These are phyloP conservation scores for Melieria crassipennis DNA, from an alignment of 2,888 invertebrate species.

Conservation along the genomic window DNA sequence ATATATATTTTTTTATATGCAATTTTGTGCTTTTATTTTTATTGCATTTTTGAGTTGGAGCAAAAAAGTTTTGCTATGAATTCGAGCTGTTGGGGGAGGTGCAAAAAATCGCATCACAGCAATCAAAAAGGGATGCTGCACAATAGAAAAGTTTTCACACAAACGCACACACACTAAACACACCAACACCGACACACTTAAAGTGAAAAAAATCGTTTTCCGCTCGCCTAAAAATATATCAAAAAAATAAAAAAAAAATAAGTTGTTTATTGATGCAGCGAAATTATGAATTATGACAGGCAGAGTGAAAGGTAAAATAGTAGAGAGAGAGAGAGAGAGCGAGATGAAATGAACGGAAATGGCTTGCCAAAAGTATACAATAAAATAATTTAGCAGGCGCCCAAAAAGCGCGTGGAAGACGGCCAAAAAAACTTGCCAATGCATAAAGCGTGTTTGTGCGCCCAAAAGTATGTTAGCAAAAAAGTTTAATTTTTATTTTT, in stretches of 20 bases:
- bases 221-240: too few relatives aligned
- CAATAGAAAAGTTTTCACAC: slow-evolving; percentile 31
- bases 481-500: neutral
- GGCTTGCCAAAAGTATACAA: too few relatives aligned
- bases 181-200: neutral
- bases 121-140: slow-evolving; percentile 36
- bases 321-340: neutral
- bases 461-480: neutral
- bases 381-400: too few relatives aligned
- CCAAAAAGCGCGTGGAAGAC: too few relatives aligned
- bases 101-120: slow-evolving; percentile 26
- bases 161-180: slow-evolving; percentile 1
- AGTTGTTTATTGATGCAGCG: neutral
- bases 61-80: slow-evolving; percentile 35
- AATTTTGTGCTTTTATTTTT: neutral
- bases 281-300: neutral
- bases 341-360: too few relatives aligned
- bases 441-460: too few relatives aligned
- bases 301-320: neutral
- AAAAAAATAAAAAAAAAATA: neutral
- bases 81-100: slow-evolving; percentile 18
- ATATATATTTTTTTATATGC: neutral
- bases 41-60: slow-evolving; percentile 22
- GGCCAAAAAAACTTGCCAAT: too few relatives aligned
- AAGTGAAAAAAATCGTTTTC: slow-evolving; percentile 17